phyloP scores from a whole-genome alignment of 2,113 vertebrate species.

The Calonectris borealis region DNA sequence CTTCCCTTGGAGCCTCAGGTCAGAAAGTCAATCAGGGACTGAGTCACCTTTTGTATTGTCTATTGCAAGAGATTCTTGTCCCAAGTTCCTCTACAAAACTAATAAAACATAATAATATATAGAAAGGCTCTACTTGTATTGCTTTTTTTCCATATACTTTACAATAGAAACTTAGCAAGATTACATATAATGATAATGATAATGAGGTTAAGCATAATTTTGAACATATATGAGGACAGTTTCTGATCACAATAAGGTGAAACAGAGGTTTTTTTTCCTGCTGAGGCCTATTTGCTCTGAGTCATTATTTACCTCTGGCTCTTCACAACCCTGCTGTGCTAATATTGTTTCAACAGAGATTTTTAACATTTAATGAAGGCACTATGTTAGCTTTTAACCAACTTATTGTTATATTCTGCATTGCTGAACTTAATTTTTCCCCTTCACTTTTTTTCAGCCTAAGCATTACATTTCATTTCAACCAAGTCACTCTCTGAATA shows the following conservation, averaged over 20 bases:
- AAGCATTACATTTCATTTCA: conserved; percentile 53
- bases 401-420: conserved; percentile 30
- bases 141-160: background rate
- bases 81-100: background rate
- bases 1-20: background rate
- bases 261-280: background rate
- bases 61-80: background rate
- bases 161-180: background rate
- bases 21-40: background rate
- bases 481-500: conserved; percentile 42
- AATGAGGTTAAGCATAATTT: background rate
- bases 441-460: conserved; percentile 21
- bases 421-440: conserved; percentile 53
- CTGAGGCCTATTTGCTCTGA: background rate
- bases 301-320: conserved; percentile 20
- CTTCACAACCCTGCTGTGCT: conserved; percentile 46
- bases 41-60: background rate
- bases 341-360: conserved; percentile 46
- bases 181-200: background rate
- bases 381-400: conserved; percentile 35
- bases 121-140: background rate
- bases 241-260: conserved; percentile 11
- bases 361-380: conserved; percentile 42
- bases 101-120: background rate
- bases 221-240: background rate